A percentile compares a stretch with the other conserved stretches of the same genome.
Conservation (phyloP, 2,797 vertebrate species). For the Cyprinodon diabolis region DNA sequence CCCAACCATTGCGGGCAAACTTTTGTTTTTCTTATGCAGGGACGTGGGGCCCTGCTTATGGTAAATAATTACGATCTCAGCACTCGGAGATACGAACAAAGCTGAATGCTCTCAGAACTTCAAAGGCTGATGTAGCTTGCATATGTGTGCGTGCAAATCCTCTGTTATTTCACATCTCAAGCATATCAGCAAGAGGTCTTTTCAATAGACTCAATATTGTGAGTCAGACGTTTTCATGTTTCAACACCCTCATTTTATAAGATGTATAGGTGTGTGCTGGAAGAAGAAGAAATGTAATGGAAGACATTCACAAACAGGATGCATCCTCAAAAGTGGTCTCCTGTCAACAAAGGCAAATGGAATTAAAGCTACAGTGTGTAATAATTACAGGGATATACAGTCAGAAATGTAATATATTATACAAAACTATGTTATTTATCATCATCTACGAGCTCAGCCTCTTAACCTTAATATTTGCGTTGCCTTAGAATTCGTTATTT, state of each 20-base stretch:
- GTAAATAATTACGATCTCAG: conserved; percentile 71
- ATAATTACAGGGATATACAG: no score
- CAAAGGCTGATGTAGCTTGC: conserved; percentile 61
- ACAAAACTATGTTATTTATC: no score
- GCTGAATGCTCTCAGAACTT: conserved; percentile 67
- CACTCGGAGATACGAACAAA: conserved; percentile 50
- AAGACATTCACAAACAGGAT: conserved; percentile 37
- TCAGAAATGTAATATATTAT: no score
- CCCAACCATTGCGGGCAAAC: conserved; percentile 43
- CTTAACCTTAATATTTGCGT: no score
- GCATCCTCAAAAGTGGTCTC: conserved; percentile 36
- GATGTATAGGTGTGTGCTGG: conserved; percentile 33
- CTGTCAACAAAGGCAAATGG: conserved; percentile 54
- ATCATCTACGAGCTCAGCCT: no score
- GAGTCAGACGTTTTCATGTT: conserved; percentile 59
- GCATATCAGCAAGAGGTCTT: conserved; percentile 66
- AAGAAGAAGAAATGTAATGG: conserved; percentile 6
- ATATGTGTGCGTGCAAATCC: conserved; percentile 53
- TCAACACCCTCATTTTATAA: conserved; percentile 60
- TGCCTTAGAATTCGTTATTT: no score
- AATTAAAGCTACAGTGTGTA: no score
- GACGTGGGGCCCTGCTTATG: conserved; percentile 45
- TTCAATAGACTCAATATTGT: conserved; percentile 62
- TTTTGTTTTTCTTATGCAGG: conserved; percentile 58
- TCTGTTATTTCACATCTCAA: conserved; percentile 67